Conservation (phyloP, 2,797 vertebrate species). For the Fundulus diaphanus region DNA sequence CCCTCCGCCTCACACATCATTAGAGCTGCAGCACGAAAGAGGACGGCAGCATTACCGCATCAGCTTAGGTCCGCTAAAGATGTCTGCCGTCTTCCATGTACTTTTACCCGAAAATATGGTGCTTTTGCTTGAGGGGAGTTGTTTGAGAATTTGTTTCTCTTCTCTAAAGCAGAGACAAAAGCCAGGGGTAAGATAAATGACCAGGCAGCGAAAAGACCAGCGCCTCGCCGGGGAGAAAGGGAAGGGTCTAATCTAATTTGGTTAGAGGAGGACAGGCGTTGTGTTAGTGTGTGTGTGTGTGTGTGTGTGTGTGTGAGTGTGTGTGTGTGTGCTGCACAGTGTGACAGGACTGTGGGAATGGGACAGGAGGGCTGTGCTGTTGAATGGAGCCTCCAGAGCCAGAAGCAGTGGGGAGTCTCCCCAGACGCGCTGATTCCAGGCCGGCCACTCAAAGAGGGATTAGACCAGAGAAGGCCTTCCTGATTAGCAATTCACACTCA, state of each 20-base stretch:
- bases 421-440: conserved; percentile 88
- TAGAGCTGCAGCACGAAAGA: conserved; percentile 71
- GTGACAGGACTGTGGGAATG: conserved; percentile 96
- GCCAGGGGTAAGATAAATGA: conserved; percentile 74
- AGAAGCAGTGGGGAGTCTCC: conserved; percentile 97
- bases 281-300: conserved; percentile 73
- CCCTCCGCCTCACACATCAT: conserved; percentile 63
- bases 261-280: conserved; percentile 86
- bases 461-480: conserved; percentile 88
- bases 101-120: conserved; percentile 40
- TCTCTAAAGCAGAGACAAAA: conserved; percentile 79
- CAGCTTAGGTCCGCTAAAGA: conserved; percentile 71
- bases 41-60: conserved; percentile 56
- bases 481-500: conserved; percentile 97
- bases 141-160: conserved; percentile 81
- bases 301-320: conserved; percentile 80
- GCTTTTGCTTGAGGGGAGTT: conserved; percentile 65
- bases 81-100: conserved; percentile 62
- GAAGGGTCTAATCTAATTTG: conserved; percentile 99
- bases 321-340: conserved; percentile 78
- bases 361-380: conserved; percentile 85
- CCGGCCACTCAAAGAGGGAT: conserved; percentile 96
- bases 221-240: conserved; percentile 85
- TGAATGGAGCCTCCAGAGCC: conserved; percentile 94
- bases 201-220: conserved; percentile 95